phyloP scores from a whole-genome alignment of 1,140 invertebrate species.

The Psilanteris sp. region DNA sequence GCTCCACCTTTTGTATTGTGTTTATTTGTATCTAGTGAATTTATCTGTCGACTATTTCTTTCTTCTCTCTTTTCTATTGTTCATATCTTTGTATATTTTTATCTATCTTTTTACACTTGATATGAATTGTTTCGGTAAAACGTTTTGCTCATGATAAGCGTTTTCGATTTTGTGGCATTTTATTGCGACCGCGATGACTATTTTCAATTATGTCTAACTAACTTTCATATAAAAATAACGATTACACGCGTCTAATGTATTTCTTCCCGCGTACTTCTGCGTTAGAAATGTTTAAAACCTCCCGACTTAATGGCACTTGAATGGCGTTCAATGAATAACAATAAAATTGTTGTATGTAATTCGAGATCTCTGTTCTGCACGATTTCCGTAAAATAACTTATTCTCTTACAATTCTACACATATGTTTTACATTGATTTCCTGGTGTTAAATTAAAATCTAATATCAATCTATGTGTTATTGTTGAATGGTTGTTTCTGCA shows the following conservation, averaged over 20 bases:
- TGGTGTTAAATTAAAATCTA: slow-evolving; percentile 9
- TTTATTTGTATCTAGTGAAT: slow-evolving; percentile 47
- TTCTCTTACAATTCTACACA: slow-evolving; percentile 10
- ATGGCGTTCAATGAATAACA: background rate
- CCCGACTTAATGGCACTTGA: too few relatives aligned
- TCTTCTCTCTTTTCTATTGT: slow-evolving; percentile 12
- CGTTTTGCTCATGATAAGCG: slow-evolving; percentile 36
- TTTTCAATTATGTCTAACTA: too few relatives aligned
- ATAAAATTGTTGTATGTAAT: background rate
- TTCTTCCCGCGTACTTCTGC: too few relatives aligned
- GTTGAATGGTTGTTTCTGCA: slow-evolving; percentile 20
- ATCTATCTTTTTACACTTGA: slow-evolving; percentile 26
- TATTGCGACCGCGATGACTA: too few relatives aligned
- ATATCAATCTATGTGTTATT: slow-evolving; percentile 16
- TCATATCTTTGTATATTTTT: slow-evolving; percentile 21
- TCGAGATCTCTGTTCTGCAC: slow-evolving; percentile 29
- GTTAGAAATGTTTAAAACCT: too few relatives aligned
- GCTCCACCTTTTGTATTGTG: slow-evolving; percentile 19
- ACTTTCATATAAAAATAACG: too few relatives aligned
- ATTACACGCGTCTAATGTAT: too few relatives aligned
- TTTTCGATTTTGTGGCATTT: too few relatives aligned
- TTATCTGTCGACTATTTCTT: slow-evolving; percentile 47
- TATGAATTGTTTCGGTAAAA: slow-evolving; percentile 23
- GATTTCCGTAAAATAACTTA: slow-evolving; percentile 19
- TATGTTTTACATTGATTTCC: background rate